A percentile compares a stretch with the other conserved stretches of the same genome.
These are phyloP conservation scores for Dendrocopos noguchii DNA, from an alignment of 2,113 vertebrate genomes.

Conservation along the genomic window DNA sequence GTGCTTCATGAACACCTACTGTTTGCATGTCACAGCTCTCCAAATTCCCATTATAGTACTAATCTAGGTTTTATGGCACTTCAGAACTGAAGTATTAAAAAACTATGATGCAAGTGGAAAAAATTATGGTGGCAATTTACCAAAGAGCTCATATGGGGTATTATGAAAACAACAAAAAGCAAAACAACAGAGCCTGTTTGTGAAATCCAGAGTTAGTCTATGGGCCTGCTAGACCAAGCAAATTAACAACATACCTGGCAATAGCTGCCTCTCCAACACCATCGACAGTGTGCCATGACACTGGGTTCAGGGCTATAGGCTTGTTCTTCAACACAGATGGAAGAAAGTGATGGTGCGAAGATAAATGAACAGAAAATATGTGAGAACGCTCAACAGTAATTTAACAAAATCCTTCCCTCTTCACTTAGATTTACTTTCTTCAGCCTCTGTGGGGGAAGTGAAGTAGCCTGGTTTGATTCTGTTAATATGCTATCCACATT, in stretches of 20 bases:
- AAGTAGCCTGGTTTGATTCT: not conserved
- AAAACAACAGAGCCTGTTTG: not conserved
- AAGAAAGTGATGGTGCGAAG: not conserved
- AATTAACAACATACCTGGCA: not conserved
- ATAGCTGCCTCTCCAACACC: not conserved
- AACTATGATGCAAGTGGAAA: constrained; percentile 7
- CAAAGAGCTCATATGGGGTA: not conserved
- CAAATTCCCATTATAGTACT: constrained; percentile 47
- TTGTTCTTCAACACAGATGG: not conserved
- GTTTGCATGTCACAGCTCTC: constrained; percentile 39
- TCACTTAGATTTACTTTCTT: not conserved
- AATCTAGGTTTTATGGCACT: constrained; percentile 46
- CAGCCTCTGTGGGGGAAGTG: not conserved
- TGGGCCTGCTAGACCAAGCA: not conserved
- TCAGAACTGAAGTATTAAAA: constrained; percentile 44
- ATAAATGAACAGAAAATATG: not conserved
- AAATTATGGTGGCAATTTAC: constrained; percentile 17
- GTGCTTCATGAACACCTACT: constrained; percentile 30
- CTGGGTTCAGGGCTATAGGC: not conserved
- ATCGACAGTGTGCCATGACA: not conserved
- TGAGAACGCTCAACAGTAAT: not conserved
- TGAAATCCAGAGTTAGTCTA: not conserved
- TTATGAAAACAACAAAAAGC: constrained; percentile 13
- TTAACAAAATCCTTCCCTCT: not conserved
- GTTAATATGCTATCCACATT: not conserved